Conservation (phyloP, 2,888 invertebrate species). For the Acronicta aceris region DNA sequence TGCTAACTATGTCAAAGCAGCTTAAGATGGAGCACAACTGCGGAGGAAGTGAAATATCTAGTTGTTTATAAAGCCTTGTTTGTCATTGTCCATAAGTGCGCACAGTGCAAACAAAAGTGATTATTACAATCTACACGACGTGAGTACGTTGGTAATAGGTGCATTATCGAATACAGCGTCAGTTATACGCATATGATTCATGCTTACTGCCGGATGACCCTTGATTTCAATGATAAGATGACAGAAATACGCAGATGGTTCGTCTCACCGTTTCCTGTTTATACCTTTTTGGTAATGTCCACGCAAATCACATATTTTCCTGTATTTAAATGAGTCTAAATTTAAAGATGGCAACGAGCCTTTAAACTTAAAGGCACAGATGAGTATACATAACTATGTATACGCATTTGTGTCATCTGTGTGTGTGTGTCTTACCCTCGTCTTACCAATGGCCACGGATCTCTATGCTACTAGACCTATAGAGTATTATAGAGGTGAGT, state of each 20-base stretch:
- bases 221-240: conserved; percentile 37
- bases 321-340: too few species aligned
- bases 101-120: conserved; percentile 60
- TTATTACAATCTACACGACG: conserved; percentile 65
- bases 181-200: conserved; percentile 18
- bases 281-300: neutral
- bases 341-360: too few species aligned
- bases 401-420: too few species aligned
- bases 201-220: conserved; percentile 37
- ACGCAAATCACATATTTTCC: conserved; percentile 1
- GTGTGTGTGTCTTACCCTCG: too few species aligned
- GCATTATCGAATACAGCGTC: conserved; percentile 33
- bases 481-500: too few species aligned
- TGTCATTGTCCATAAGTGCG: conserved; percentile 70
- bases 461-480: too few species aligned
- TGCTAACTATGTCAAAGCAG: conserved; percentile 32
- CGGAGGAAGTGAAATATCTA: conserved; percentile 37
- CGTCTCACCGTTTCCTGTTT: conserved; percentile 16
- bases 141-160: conserved; percentile 58
- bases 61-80: conserved; percentile 68
- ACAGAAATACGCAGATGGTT: conserved; percentile 10
- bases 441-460: too few species aligned
- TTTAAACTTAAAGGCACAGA: too few species aligned
- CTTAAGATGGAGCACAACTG: conserved; percentile 51
- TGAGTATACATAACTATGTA: too few species aligned